Evolutionary conservation across 2,888 invertebrate genomes (phyloP).

Genomic region (Agrilus mali): DNA sequence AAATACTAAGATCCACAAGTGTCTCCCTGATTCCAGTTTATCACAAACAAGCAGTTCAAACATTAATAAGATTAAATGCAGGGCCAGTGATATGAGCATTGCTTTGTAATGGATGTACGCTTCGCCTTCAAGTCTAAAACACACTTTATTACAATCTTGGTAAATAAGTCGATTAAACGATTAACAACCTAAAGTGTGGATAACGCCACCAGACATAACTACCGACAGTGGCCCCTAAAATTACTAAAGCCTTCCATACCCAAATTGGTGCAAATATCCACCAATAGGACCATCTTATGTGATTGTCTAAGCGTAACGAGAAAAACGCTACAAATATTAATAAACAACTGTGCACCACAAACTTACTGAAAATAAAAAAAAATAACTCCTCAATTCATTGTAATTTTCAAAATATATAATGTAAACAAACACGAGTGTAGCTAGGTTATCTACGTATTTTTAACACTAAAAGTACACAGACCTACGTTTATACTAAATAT

Average conservation of each 20-base stretch:
- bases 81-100: slow-evolving; percentile 89
- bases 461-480: slow-evolving; percentile 2
- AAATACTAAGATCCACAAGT: slow-evolving; percentile 84
- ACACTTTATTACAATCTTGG: slow-evolving; percentile 1
- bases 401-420: slow-evolving; percentile 8
- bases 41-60: slow-evolving; percentile 94
- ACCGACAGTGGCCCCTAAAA: slow-evolving; percentile 81
- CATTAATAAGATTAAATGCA: slow-evolving; percentile 89
- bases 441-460: not conserved
- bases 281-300: slow-evolving; percentile 90
- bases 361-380: slow-evolving; percentile 66
- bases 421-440: slow-evolving; percentile 9
- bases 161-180: slow-evolving; percentile 4
- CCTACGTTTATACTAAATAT: slow-evolving; percentile 6
- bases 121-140: slow-evolving; percentile 79
- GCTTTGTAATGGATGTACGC: slow-evolving; percentile 96
- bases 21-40: slow-evolving; percentile 76
- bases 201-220: slow-evolving; percentile 93
- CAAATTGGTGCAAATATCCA: slow-evolving; percentile 92
- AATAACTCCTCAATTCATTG: slow-evolving; percentile 3
- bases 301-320: slow-evolving; percentile 79
- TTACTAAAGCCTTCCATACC: slow-evolving; percentile 92
- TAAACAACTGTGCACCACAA: slow-evolving; percentile 88
- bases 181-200: slow-evolving; percentile 76
- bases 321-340: slow-evolving; percentile 84